These are phyloP conservation scores for Planococcus citri DNA, from an alignment of 1,140 invertebrate genomes.

Conservation along the genomic window DNA sequence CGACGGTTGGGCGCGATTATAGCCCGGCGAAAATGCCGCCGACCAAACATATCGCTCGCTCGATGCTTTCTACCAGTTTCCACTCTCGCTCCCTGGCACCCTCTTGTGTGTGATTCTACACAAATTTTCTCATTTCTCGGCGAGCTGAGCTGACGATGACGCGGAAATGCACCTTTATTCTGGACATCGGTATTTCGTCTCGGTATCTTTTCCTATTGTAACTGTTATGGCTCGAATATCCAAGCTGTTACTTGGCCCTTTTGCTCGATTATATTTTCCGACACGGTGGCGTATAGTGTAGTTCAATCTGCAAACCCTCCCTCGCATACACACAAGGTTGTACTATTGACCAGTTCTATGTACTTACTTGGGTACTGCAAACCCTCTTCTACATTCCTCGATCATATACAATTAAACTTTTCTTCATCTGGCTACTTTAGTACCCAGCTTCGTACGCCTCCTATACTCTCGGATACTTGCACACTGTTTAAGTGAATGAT, in stretches of 20 bases:
- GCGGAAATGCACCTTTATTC: neutral
- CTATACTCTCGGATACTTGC: too few species aligned
- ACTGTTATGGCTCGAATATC: neutral
- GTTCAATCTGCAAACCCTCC: too few species aligned
- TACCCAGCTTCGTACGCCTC: too few species aligned
- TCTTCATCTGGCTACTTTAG: too few species aligned
- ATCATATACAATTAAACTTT: slow-evolving; percentile 14
- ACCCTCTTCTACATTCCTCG: too few species aligned
- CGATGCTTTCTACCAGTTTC: too few species aligned
- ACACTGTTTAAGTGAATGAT: neutral
- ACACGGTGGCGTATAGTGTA: neutral
- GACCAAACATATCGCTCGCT: neutral
- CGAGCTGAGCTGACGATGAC: too few species aligned
- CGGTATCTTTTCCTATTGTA: neutral
- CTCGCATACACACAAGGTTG: neutral
- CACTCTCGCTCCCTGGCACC: too few species aligned
- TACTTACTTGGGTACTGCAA: too few species aligned
- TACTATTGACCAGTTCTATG: neutral
- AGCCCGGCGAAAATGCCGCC: neutral
- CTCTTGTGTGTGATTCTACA: neutral
- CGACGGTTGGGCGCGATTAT: slow-evolving; percentile 9
- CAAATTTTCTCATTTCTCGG: slow-evolving; percentile 7
- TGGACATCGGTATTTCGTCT: neutral
- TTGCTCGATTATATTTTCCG: neutral
- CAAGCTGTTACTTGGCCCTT: slow-evolving; percentile 17